Base-by-base conservation (phyloP, 2,797 vertebrate genomes). In the Holocentrus rufus region DNA sequence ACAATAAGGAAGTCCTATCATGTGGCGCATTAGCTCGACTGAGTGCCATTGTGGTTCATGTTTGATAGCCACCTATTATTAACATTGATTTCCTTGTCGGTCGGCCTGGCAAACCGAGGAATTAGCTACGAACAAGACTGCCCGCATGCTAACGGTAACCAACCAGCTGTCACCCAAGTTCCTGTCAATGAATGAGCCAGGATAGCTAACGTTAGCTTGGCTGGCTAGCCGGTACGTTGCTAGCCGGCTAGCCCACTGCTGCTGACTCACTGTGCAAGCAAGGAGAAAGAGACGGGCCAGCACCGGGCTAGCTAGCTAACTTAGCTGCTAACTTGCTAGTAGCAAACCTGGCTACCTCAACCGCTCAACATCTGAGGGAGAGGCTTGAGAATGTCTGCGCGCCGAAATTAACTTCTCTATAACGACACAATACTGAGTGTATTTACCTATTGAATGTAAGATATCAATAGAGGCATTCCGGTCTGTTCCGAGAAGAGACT, bases 391-490 rank as follows among this genome's bases (percentile, higher is more conserved):
- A 23, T 3, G 42, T 49, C 61, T 23, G 17, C 2, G 23, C 31
- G 1, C 31, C 15, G 0, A 7, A 15, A 0, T 6, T 2, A 1
- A 20, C 10, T 14, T 30, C 15, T 18, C 7, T 0, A 7, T 7
- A 8, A 8, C 15, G 23, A 5, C n/a, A 4, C 44, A 2, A 1
- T 14, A 72, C 17, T 6, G 15, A 0, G 23, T 9, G 64, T 80
- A 78, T 92, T 94, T 94, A 98, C 97, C 96, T 84, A 98, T 97
- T 58, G 96, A 96, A 74, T 97, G 97, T 66, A 98, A 92, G 85
- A 98, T 98, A 86, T 97, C 96, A 83, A 98, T 98, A 47, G 96
- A 97, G 75, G 96, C 96, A 90, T 97, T 93, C 83, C 95, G 94
- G 90, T 98, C 96, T 69, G 96, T 96, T 88, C 94, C 95, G 80